phyloP scores from a whole-genome alignment of 2,888 invertebrate species.

The Caenorhabditis sp. region DNA sequence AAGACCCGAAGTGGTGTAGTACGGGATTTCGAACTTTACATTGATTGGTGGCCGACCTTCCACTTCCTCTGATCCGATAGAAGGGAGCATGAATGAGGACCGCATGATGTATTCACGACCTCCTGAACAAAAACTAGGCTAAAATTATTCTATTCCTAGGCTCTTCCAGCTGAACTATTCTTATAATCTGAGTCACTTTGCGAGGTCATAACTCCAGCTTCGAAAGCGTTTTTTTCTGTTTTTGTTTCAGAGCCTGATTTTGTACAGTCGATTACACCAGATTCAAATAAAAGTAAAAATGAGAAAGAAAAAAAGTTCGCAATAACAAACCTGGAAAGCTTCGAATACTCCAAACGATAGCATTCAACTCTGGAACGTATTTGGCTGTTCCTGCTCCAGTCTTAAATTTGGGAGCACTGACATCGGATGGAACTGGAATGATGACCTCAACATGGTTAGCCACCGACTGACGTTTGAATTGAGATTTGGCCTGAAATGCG shows the following conservation, averaged over 20 bases:
- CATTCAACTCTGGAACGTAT: slow-evolving; percentile 97
- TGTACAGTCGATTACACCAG: no score
- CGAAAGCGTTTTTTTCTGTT: no score
- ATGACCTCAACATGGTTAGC: slow-evolving; percentile 99
- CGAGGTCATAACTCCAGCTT: no score
- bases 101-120: slow-evolving; percentile 99
- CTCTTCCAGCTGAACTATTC: no score
- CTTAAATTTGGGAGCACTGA: slow-evolving; percentile 95
- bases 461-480: slow-evolving; percentile 97
- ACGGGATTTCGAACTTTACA: slow-evolving; percentile 99
- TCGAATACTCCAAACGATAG: slow-evolving; percentile 90
- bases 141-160: no score
- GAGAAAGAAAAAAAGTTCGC: no score
- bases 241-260: no score
- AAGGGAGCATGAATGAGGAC: slow-evolving; percentile 97
- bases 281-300: slow-evolving; percentile 11
- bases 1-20: slow-evolving; percentile 98
- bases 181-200: no score
- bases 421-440: slow-evolving; percentile 95
- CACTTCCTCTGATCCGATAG: slow-evolving; percentile 93
- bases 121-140: slow-evolving; percentile 84
- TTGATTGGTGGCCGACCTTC: slow-evolving; percentile 98
- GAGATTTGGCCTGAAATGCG: slow-evolving; percentile 90
- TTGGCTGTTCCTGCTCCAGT: slow-evolving; percentile 87
- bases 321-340: slow-evolving; percentile 84